A percentile compares a stretch with the other conserved stretches of the same genome.
phyloP scores from a whole-genome alignment of 2,888 invertebrate species.

The Arctia plantaginis region DNA sequence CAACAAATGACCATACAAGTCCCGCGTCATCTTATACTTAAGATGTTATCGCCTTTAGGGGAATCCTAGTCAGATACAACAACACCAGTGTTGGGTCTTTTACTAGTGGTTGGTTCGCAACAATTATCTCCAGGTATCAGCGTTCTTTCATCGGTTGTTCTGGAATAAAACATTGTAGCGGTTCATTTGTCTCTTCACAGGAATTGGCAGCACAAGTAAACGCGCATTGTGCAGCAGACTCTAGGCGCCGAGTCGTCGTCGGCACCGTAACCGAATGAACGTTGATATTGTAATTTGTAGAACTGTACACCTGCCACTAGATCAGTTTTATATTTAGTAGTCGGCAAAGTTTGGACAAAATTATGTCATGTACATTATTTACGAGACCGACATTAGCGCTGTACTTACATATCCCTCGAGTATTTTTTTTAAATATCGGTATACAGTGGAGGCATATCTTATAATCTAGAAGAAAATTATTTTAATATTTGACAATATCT shows the following conservation, averaged over 20 bases:
- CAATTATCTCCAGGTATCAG: too few relatives aligned
- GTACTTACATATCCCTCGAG: neutral
- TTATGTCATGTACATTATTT: neutral
- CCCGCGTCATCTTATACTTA: too few relatives aligned
- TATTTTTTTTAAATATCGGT: neutral
- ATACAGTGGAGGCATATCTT: neutral
- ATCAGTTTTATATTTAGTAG: neutral
- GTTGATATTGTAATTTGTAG: neutral
- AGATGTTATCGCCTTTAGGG: neutral
- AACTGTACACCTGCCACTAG: neutral
- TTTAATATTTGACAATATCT: neutral
- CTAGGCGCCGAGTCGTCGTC: neutral
- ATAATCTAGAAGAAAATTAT: neutral
- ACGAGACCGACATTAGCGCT: neutral
- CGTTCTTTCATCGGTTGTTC: neutral
- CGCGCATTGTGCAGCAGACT: neutral
- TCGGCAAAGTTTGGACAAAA: neutral
- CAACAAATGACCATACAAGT: neutral
- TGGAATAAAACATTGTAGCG: neutral
- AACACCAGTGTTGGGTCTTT: too few relatives aligned
- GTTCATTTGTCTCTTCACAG: neutral
- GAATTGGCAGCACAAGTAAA: slow-evolving; percentile 1
- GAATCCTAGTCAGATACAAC: too few relatives aligned
- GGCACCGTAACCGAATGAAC: neutral
- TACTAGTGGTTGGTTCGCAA: too few relatives aligned